These are phyloP conservation scores for Trachelipus rathkii DNA, from an alignment of 1,140 invertebrate species.

Conservation along the genomic window DNA sequence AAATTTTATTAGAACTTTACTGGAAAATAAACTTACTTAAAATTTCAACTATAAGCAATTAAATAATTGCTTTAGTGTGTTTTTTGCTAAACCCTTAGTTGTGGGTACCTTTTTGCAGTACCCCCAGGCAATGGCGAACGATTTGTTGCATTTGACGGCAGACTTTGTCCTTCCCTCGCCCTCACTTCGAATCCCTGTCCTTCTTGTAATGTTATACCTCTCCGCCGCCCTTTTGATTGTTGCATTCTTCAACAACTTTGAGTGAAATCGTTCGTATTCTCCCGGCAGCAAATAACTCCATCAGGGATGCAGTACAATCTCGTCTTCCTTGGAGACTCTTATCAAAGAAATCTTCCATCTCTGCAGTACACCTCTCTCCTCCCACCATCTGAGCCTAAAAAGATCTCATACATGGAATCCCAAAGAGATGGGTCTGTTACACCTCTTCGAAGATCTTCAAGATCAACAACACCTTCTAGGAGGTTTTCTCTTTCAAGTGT, in stretches of 20 bases:
- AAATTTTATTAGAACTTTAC: too few relatives aligned
- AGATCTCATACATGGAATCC: slow-evolving; percentile 17
- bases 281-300: slow-evolving; percentile 31
- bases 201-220: slow-evolving; percentile 3
- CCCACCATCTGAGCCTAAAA: slow-evolving; percentile 37
- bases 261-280: slow-evolving; percentile 8
- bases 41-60: too few relatives aligned
- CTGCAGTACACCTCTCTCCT: slow-evolving; percentile 42
- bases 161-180: background rate
- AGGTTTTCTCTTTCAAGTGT: slow-evolving; percentile 18
- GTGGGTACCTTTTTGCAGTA: background rate
- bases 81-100: background rate
- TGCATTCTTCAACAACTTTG: background rate
- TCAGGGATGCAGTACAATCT: slow-evolving; percentile 36
- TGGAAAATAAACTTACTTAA: too few relatives aligned
- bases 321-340: slow-evolving; percentile 26
- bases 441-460: slow-evolving; percentile 15
- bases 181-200: background rate
- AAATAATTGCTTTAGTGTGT: background rate
- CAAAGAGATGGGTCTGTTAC: background rate
- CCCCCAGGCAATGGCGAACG: background rate
- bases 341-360: slow-evolving; percentile 14
- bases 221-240: slow-evolving; percentile 16
- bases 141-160: background rate
- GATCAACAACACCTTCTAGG: background rate